Conservation (phyloP, 2,113 vertebrate species). For the Heterotilapia buettikoferi region DNA sequence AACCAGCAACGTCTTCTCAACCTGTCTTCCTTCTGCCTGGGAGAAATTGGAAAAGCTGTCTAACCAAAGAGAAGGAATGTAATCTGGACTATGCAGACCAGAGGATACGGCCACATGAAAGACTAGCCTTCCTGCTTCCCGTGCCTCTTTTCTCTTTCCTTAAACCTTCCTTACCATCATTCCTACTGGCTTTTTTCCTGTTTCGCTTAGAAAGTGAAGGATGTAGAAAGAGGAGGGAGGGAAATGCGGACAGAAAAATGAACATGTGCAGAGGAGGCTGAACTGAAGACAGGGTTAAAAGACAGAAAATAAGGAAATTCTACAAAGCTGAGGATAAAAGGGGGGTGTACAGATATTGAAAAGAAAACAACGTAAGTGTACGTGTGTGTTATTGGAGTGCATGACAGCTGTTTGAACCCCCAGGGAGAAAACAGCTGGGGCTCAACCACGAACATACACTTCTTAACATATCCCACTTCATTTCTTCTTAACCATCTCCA, state of each 20-base stretch:
- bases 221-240: slow-evolving; percentile 46
- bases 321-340: neutral
- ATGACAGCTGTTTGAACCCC: slow-evolving; percentile 84
- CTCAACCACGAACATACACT: slow-evolving; percentile 58
- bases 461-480: slow-evolving; percentile 41
- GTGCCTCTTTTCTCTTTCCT: slow-evolving; percentile 54
- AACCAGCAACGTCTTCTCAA: slow-evolving; percentile 57
- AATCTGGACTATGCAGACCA: slow-evolving; percentile 69
- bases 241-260: slow-evolving; percentile 34
- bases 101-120: slow-evolving; percentile 58
- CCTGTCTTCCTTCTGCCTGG: slow-evolving; percentile 48
- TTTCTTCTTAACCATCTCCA: slow-evolving; percentile 45
- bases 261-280: slow-evolving; percentile 37
- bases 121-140: slow-evolving; percentile 37
- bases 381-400: slow-evolving; percentile 75
- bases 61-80: slow-evolving; percentile 47
- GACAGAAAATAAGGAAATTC: neutral
- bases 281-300: neutral
- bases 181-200: slow-evolving; percentile 16
- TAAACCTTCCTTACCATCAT: slow-evolving; percentile 37
- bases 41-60: slow-evolving; percentile 67
- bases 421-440: slow-evolving; percentile 80
- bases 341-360: slow-evolving; percentile 9
- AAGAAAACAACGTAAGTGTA: slow-evolving; percentile 48
- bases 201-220: slow-evolving; percentile 13